Base-by-base conservation (phyloP, 1,140 invertebrate species). In the Rhopalosiphum maidis region DNA sequence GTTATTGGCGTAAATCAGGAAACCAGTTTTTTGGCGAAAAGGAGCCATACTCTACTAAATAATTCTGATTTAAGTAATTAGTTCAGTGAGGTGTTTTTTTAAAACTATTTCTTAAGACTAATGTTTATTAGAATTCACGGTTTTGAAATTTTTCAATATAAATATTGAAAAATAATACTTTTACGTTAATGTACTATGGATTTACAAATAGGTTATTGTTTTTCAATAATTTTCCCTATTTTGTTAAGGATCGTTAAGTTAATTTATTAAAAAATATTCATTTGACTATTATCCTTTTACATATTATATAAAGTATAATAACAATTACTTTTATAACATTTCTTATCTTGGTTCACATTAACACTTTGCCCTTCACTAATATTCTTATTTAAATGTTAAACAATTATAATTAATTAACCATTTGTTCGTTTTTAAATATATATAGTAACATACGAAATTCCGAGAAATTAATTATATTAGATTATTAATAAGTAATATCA, bases 361-460 rank as follows among this genome's bases (percentile, higher is more conserved):
- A 1, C 60, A 77, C 30, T 77, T 77, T 77, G 60, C 30, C 60
- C 60, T 77, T n/a, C 23, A 35, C 60, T 77, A 77, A 77, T 77
- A 77, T 18, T 77, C 15, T n/a, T n/a, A 8, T 77, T 18, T 77
- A 18, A 77, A 77, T n/a, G 60, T n/a, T 77, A n/a, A 77, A 77
- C 30, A n/a, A 77, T 77, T 77, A 77, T n/a, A n/a, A 77, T 77
- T 77, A 77, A 77, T 77, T 77, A 77, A 77, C 5, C 60, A 18
- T 77, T 77, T 77, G 60, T 77, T 77, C 60, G 60, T 35, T 77
- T 68, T 77, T 77, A n/a, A 77, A n/a, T 77, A n/a, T 77, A 77
- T 77, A n/a, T n/a, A 77, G 30, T 68, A 77, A n/a, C 60, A 68
- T 30, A 68, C 30, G 0, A n/a, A 77, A 77, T 77, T 77, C 60